Conservation (phyloP, 1,140 invertebrate genomes). For the Drosophila nasuta region DNA sequence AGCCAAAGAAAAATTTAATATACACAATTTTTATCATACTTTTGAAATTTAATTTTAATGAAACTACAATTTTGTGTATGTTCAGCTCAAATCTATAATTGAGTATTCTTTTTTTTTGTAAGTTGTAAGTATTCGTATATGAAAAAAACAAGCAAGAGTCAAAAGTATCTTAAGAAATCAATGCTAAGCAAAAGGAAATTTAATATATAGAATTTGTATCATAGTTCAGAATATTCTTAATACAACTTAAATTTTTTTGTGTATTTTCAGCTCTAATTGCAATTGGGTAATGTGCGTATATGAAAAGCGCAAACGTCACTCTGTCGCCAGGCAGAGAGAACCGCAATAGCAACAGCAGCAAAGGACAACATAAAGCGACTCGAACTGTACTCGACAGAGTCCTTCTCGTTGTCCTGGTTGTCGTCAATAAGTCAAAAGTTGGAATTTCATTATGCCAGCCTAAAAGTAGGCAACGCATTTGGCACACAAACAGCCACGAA, state of each 20-base stretch:
- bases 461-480: conserved; percentile 82
- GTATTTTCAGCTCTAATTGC: too few relatives aligned
- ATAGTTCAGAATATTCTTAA: background rate
- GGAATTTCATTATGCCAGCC: conserved; percentile 83
- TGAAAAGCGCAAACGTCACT: conserved; percentile 54
- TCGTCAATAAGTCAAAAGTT: conserved; percentile 85
- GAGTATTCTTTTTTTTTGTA: too few relatives aligned
- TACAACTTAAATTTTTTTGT: too few relatives aligned
- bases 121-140: too few relatives aligned
- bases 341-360: conserved; percentile 22
- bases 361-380: conserved; percentile 15
- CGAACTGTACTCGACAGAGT: conserved; percentile 39
- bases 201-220: background rate
- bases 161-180: too few relatives aligned
- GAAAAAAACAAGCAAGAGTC: too few relatives aligned
- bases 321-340: conserved; percentile 40
- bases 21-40: background rate
- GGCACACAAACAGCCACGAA: conserved; percentile 59
- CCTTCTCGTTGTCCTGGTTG: conserved; percentile 16
- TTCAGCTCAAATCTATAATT: too few relatives aligned
- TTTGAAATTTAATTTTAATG: background rate
- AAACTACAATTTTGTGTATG: too few relatives aligned
- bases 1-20: background rate
- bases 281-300: too few relatives aligned
- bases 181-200: too few relatives aligned